A percentile compares a stretch with the other conserved stretches of the same genome.
Conservation (phyloP, 1,140 invertebrate species). For the Nautilus pompilius region DNA sequence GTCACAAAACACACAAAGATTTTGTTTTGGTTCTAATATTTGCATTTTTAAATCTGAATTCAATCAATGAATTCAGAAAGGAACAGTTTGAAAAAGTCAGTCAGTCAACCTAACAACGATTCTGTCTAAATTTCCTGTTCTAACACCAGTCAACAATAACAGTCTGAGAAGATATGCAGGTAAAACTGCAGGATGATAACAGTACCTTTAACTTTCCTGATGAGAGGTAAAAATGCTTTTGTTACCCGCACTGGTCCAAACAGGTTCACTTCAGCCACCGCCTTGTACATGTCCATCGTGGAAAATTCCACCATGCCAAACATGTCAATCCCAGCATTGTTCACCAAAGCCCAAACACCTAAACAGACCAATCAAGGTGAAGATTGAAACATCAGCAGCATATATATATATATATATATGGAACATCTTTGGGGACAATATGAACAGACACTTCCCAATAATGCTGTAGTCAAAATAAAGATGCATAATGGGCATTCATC, state of each 20-base stretch:
- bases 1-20: no score
- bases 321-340: slow-evolving; percentile 75
- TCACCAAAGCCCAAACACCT: slow-evolving; percentile 32
- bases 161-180: neutral
- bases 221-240: slow-evolving; percentile 67
- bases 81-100: neutral
- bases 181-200: neutral
- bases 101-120: neutral
- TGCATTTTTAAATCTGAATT: neutral
- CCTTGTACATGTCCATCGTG: slow-evolving; percentile 54
- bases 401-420: no score
- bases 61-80: neutral
- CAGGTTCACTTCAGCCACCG: slow-evolving; percentile 73
- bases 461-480: no score
- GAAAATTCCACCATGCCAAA: slow-evolving; percentile 86
- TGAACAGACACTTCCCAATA: no score
- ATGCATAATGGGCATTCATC: no score
- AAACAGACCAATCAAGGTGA: no score
- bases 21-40: neutral
- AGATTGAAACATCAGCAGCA: no score
- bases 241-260: slow-evolving; percentile 76
- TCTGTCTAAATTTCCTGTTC: neutral
- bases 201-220: slow-evolving; percentile 64
- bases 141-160: neutral
- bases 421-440: no score